A percentile compares a stretch with the other conserved stretches of the same genome.
Conservation (phyloP, 1,140 invertebrate species). For the Neotoxoptera formosana region DNA sequence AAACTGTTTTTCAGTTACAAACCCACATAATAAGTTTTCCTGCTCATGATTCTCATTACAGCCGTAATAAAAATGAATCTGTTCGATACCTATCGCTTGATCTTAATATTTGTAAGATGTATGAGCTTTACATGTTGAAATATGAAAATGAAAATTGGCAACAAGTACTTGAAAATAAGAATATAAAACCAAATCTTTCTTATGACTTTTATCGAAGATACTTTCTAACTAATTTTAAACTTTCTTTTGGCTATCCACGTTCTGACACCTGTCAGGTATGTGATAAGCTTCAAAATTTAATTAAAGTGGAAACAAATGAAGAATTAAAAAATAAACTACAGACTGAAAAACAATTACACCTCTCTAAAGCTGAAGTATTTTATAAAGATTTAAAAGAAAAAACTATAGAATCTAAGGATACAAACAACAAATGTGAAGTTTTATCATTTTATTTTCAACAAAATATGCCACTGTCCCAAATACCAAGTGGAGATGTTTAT, state of each 20-base stretch:
- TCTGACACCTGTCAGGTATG: neutral
- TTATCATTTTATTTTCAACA: neutral
- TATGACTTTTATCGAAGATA: conserved; percentile 19
- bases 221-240: conserved; percentile 26
- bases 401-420: neutral
- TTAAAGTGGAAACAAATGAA: neutral
- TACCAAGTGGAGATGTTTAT: neutral
- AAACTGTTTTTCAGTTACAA: neutral
- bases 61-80: neutral
- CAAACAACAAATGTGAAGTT: neutral
- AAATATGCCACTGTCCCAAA: neutral
- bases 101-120: conserved; percentile 9
- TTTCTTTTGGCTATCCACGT: conserved; percentile 26
- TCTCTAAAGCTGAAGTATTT: conserved; percentile 30
- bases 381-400: neutral
- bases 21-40: conserved; percentile 19
- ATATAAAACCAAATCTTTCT: conserved; percentile 11
- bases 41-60: neutral
- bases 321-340: conserved; percentile 29
- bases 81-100: conserved; percentile 18
- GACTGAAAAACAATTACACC: conserved; percentile 8
- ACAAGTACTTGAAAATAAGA: neutral
- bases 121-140: conserved; percentile 16
- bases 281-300: conserved; percentile 36
- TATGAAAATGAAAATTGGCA: conserved; percentile 27